Base-by-base conservation (phyloP, 2,113 vertebrate species). In the Limnothrissa miodon region DNA sequence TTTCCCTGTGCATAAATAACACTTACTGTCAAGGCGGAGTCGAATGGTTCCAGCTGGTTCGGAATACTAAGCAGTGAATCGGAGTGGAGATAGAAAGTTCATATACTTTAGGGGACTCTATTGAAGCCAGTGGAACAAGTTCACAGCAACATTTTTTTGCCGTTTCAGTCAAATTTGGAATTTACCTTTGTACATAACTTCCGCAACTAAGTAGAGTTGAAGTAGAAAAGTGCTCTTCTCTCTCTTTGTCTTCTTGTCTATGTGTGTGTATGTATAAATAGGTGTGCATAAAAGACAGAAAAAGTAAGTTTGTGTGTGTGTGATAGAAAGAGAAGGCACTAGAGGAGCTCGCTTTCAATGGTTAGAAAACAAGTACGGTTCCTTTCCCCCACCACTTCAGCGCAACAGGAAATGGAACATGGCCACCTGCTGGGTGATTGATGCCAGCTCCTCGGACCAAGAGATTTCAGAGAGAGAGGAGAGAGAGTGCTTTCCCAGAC, bases 1-100 rank as follows among this genome's bases (percentile, higher is more conserved):
- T 80, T 81, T 46, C 80, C 36, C 59, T 56, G 62, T 80, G 80
- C 82, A 84, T 88, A 86, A 81, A 88, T 79, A 87, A 82, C 83
- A 86, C 84, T 88, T 88, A 79, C 87, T 88, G 83, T 86, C 87
- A 80, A 82, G 66, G 80, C 84, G 82, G 44, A 87, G 81, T 70
- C 46, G 0, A 70, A 66, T 53, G 25, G 39, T 83, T 62, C 84
- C 80, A 84, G 80, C 81, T 46, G 29, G 66, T 9, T 36, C 19
- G 46, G 83, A 80, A 83, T 70, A 83, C 78, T 78, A 45, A 66
- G 23, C 17, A 39, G 70, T 25, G 59, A 6, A 62, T 29, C 8
- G 25, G 8, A 29, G 25, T 8, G 9, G 11, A 62, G 25, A 10
- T 29, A 13, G 59, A 62, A 29, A 25, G 23, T 29, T 62, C 23